A percentile compares a stretch with the other conserved stretches of the same genome.
These are phyloP conservation scores for Nephrocerus scutellatus DNA, from an alignment of 2,888 invertebrate genomes.

Conservation along the genomic window DNA sequence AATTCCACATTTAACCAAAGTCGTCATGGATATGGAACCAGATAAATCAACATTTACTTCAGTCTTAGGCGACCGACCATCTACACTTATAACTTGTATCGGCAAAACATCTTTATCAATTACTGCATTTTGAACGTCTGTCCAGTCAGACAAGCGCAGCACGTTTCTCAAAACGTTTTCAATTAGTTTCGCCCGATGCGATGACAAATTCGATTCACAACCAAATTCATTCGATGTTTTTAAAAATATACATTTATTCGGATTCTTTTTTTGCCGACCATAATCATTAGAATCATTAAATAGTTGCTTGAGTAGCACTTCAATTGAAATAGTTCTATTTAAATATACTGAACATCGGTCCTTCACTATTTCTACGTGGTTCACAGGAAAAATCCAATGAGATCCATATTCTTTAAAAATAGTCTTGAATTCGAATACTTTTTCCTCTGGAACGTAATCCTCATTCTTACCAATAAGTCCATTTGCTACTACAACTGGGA, in stretches of 20 bases:
- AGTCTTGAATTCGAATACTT: conserved; percentile 2
- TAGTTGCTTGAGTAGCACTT: conserved; percentile 24
- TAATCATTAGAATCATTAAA: conserved; percentile 21
- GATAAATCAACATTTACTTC: conserved; percentile 31
- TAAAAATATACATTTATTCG: conserved; percentile 2
- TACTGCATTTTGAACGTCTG: conserved; percentile 9
- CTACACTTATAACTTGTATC: conserved; percentile 25
- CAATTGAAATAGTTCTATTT: conserved; percentile 24
- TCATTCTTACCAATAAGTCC: too few species aligned
- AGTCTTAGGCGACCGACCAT: too few species aligned
- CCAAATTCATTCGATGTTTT: conserved; percentile 3
- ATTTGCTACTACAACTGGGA: too few species aligned
- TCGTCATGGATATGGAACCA: background rate
- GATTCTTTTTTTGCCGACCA: conserved; percentile 17
- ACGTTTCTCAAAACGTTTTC: conserved; percentile 26
- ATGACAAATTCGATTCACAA: conserved; percentile 22
- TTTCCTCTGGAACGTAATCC: conserved; percentile 5
- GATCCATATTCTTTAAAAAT: conserved; percentile 22
- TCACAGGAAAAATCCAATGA: conserved; percentile 30
- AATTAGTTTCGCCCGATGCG: conserved; percentile 30
- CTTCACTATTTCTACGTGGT: conserved; percentile 17
- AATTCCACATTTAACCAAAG: conserved; percentile 50
- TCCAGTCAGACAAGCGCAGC: conserved; percentile 30
- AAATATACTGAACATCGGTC: conserved; percentile 33
- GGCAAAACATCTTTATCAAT: conserved; percentile 13